Base-by-base conservation (phyloP, 2,888 invertebrate genomes). In the Nemotelus pantherinus region DNA sequence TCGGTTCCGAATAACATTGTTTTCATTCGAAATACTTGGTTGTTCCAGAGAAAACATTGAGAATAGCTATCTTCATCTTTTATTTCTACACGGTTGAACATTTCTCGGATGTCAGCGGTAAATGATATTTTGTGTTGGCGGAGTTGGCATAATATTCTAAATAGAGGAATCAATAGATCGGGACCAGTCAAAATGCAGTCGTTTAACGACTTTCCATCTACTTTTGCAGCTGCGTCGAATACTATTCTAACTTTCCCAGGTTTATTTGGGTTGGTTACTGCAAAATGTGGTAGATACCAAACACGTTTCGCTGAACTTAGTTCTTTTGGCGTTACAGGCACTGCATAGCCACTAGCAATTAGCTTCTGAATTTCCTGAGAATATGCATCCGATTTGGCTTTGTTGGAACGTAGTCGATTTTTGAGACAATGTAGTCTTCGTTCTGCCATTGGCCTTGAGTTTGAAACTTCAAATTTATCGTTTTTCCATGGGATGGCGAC, bases 251-350 rank as follows among this genome's bases (percentile, higher is more conserved):
- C 41, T 64, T 64, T 64, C 3, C 44, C 43, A 3, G 64, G 0
- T 25, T 64, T 64, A 44, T 64, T 64, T 64, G 41, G 3, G 9
- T 64, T 64, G n/a, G 3, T 64, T n/a, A n/a, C n/a, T n/a, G n/a
- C n/a, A n/a, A n/a, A n/a, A n/a, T n/a, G n/a, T n/a, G n/a, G n/a
- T n/a, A n/a, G n/a, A n/a, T n/a, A n/a, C n/a, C n/a, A n/a, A n/a
- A n/a, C n/a, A n/a, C n/a, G n/a, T n/a, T n/a, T n/a, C n/a, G n/a
- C n/a, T n/a, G n/a, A n/a, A n/a, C n/a, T n/a, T n/a, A n/a, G n/a
- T n/a, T n/a, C 64, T 10, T 9, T 57, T n/a, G 9, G 10, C 10
- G 3, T 64, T 10, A 64, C 64, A 64, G 43, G 64, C 10, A 6
- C 3, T 25, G 64, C 64, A 64, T 64, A 64, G n/a, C 64, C 64